Percentiles rank a stretch among this genome's conserved stretches.
phyloP scores from a whole-genome alignment of 2,888 invertebrate species.

The Drosophila kambysellisi region DNA sequence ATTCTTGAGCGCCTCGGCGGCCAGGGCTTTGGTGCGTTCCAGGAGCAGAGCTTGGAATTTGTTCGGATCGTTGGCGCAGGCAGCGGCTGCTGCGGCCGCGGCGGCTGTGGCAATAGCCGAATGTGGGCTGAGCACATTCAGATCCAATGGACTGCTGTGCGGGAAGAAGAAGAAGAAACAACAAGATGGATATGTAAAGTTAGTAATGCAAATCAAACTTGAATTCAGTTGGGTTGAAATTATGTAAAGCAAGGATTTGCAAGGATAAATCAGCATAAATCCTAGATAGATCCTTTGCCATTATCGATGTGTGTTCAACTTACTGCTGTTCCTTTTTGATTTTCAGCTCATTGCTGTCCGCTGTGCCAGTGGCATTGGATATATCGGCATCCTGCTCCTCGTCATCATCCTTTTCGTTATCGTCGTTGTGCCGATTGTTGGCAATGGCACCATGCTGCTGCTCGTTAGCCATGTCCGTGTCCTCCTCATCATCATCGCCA shows the following conservation, averaged over 20 bases:
- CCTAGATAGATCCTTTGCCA: not conserved
- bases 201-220: conserved; percentile 40
- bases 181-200: not conserved
- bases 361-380: conserved; percentile 39
- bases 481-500: conserved; percentile 54
- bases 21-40: conserved; percentile 90
- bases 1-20: conserved; percentile 86
- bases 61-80: conserved; percentile 86
- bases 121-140: conserved; percentile 88
- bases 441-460: conserved; percentile 13
- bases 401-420: conserved; percentile 41
- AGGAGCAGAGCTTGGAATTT: conserved; percentile 91
- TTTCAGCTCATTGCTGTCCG: conserved; percentile 71
- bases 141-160: conserved; percentile 82
- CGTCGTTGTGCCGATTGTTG: conserved; percentile 44
- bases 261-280: not conserved
- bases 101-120: conserved; percentile 85
- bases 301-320: conserved; percentile 59
- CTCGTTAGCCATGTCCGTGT: conserved; percentile 24
- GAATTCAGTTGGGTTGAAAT: too few species aligned
- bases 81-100: conserved; percentile 90
- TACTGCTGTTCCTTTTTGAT: conserved; percentile 85
- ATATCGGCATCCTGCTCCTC: conserved; percentile 57
- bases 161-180: not conserved
- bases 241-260: not conserved